Base-by-base conservation (phyloP, 2,888 invertebrate species). In the Lucinisca nassula region DNA sequence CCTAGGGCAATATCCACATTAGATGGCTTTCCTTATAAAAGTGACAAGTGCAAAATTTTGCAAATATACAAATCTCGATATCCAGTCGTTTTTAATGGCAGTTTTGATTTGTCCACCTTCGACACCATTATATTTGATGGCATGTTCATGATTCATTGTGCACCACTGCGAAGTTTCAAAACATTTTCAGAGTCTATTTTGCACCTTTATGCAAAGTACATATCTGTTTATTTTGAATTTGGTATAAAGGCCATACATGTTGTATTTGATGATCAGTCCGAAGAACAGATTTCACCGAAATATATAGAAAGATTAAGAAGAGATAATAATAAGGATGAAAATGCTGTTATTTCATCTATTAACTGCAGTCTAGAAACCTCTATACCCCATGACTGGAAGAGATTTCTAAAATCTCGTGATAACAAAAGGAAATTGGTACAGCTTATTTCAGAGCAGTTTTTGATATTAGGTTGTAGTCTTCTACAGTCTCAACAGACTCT, bases 371-470 rank as follows among this genome's bases (percentile, higher is more conserved):
- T 27, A 2, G 10, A 27, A 17, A 4, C 4, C 17, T 35, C 58
- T 30, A 27, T 75, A 21, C 51, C 45, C 49, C 10, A 27, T 21
- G 0, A 30, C n/a, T 75, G 75, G 75, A n/a, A 30, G n/a, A 75
- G 51, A 35, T 75, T 75, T 32, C 32, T 49, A 27, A 1, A 30
- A 51, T 30, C 12, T 14, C 35, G 75, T 30, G 49, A 51, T 10
- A 75, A 75, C 32, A 75, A 75, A 75, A 75, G n/a, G 38, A 45
- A 32, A 55, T 10, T 75, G 35, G 75, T 75, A 17, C 21, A 49
- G 8, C 32, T 51, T 10, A 51, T 45, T 30, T 51, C 49, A 51
- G 49, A 75, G 32, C 45, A 77, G 30, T 77, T 77, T 58, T 37
- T 77, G 24, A 6, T 12, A n/a, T 10, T 77, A 0, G 35, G 37